Base-by-base conservation (phyloP, 2,113 vertebrate species). In the Rhinoderma darwinii region DNA sequence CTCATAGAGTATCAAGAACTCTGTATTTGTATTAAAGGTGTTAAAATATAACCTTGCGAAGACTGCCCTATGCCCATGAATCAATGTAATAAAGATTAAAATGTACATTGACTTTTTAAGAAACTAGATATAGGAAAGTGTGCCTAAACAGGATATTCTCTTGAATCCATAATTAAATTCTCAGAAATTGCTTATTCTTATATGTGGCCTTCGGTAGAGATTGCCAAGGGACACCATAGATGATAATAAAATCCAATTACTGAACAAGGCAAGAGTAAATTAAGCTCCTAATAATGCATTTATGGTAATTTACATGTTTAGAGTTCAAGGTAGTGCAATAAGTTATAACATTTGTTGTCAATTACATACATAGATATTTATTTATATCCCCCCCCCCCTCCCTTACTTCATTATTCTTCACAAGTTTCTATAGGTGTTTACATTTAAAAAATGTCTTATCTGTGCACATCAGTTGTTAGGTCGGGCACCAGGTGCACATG, bases 51-150 rank as follows among this genome's bases (percentile, higher is more conserved):
- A 32, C 59, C 80, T 32, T 22, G 56, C 80, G 68, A 47, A 6
- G 39, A 68, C 15, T 66, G 59, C 39, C 66, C 54, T 82, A 37
- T 82, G 25, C n/a, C 54, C 56, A n/a, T 41, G 80, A 68, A 66
- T 66, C 20, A 82, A 82, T 63, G 39, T 47, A 68, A 82, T 82
- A 82, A 82, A 47, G 59, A 82, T 82, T 66, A 66, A 43, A 82
- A 37, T n/a, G 59, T 82, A 35, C 39, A 27, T 82, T 82, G 11
- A 82, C 25, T 63, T 41, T 43, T 82, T 39, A 82, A 30, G 41
- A 30, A 63, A 44, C 63, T 68, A 66, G 59, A n/a, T 82, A 50
- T 22, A 66, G 37, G 39, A 82, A 82, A 39, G 80, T 22, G 47
- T 63, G n/a, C 80, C 80, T 44, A 22, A 44, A 68, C 17, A 39